Percentiles rank a stretch among this genome's conserved stretches.
Conservation (phyloP, 2,888 invertebrate genomes). For the Margaritifera margaritifera region DNA sequence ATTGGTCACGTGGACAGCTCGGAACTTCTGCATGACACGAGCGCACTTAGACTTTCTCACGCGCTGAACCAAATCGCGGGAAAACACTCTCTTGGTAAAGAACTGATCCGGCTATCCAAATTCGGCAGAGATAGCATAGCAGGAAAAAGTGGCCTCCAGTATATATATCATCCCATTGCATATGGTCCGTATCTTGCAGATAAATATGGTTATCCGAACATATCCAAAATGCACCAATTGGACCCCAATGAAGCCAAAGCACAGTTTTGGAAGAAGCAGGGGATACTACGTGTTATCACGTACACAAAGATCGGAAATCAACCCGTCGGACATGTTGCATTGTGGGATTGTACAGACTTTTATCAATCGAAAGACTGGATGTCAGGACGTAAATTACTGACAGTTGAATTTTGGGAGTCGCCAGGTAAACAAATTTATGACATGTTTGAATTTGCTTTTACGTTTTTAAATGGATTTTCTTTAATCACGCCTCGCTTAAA, state of each 20-base stretch:
- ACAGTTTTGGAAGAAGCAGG: slow-evolving; percentile 64
- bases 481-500: no score
- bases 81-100: slow-evolving; percentile 61
- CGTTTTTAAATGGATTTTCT: no score
- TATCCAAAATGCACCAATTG: slow-evolving; percentile 58
- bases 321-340: slow-evolving; percentile 67
- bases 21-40: slow-evolving; percentile 63
- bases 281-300: slow-evolving; percentile 67
- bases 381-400: slow-evolving; percentile 60
- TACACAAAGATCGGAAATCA: slow-evolving; percentile 61
- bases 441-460: no score
- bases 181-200: slow-evolving; percentile 69
- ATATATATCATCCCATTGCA: slow-evolving; percentile 68
- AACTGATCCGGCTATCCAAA: slow-evolving; percentile 61
- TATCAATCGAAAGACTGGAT: slow-evolving; percentile 67
- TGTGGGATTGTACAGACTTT: slow-evolving; percentile 70
- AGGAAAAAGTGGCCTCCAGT: slow-evolving; percentile 60
- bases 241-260: slow-evolving; percentile 60
- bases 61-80: slow-evolving; percentile 65
- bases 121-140: slow-evolving; percentile 62
- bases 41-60: slow-evolving; percentile 65
- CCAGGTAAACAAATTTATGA: slow-evolving; percentile 53
- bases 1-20: slow-evolving; percentile 48
- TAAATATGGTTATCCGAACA: slow-evolving; percentile 66
- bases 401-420: slow-evolving; percentile 71